Conservation (phyloP, 2,888 invertebrate genomes). For the Ganaspis brasiliensis region DNA sequence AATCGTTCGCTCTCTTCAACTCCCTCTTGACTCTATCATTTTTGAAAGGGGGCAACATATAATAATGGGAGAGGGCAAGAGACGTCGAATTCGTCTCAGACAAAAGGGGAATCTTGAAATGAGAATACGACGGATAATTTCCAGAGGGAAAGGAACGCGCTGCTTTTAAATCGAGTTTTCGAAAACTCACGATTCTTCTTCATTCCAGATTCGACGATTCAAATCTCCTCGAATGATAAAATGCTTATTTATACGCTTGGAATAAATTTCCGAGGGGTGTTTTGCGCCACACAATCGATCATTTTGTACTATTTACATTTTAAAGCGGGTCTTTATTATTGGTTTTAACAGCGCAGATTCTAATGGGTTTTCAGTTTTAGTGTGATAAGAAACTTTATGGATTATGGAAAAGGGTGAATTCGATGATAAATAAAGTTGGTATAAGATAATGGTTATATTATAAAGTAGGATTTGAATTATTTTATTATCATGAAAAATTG, state of each 20-base stretch:
- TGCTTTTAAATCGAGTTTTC: background rate
- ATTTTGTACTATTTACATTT: background rate
- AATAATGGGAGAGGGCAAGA: background rate
- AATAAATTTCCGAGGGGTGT: background rate
- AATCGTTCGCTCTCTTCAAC: slow-evolving; percentile 4
- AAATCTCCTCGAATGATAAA: background rate
- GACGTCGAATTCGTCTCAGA: slow-evolving; percentile 44
- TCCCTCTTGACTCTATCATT: slow-evolving; percentile 29
- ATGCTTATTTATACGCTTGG: slow-evolving; percentile 9
- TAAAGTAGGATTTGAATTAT: no score
- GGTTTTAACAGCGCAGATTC: background rate
- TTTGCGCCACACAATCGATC: background rate
- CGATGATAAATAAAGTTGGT: no score
- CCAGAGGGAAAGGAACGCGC: slow-evolving; percentile 34
- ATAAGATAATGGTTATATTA: no score
- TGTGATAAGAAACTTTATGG: background rate
- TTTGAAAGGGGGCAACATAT: background rate
- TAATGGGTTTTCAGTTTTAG: background rate
- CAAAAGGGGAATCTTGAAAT: slow-evolving; percentile 38
- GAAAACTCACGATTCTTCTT: slow-evolving; percentile 20
- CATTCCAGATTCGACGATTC: slow-evolving; percentile 16
- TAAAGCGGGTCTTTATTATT: slow-evolving; percentile 1
- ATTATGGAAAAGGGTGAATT: no score
- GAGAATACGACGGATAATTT: slow-evolving; percentile 58
- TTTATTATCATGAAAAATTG: no score